Percentiles rank a stretch among this genome's conserved stretches.
Evolutionary conservation across 2,888 invertebrate genomes (phyloP).

Genomic region (Baronia brevicornis): DNA sequence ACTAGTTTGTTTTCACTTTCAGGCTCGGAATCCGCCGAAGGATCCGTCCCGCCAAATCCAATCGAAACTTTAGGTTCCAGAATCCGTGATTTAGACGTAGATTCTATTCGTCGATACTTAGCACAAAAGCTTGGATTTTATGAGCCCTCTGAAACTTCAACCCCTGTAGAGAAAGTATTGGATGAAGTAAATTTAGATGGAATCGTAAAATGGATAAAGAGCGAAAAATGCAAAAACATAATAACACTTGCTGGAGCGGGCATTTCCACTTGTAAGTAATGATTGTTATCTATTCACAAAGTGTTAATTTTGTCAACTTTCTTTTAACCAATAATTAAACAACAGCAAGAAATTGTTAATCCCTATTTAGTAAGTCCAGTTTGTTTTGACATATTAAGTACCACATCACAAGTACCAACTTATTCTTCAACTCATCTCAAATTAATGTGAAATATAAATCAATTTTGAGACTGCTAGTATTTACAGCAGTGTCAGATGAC

Average conservation of each 20-base stretch:
- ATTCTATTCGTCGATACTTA: conserved; percentile 79
- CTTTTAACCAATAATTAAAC: too few species aligned
- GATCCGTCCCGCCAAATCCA: conserved; percentile 55
- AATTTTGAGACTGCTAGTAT: too few species aligned
- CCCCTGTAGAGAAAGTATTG: conserved; percentile 68
- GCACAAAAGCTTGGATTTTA: conserved; percentile 78
- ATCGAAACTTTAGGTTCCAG: conserved; percentile 48
- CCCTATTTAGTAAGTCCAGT: too few species aligned
- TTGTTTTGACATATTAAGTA: too few species aligned
- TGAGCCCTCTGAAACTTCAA: conserved; percentile 52
- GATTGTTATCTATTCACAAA: too few species aligned
- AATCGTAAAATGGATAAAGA: conserved; percentile 85
- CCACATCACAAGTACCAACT: too few species aligned
- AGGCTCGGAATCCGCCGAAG: conserved; percentile 42
- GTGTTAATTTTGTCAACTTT: too few species aligned
- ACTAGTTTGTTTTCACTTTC: conserved; percentile 25
- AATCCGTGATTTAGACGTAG: conserved; percentile 73
- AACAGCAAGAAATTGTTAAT: too few species aligned
- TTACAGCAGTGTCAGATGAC: too few species aligned
- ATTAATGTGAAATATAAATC: too few species aligned
- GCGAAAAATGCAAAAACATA: conserved; percentile 86
- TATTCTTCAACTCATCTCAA: too few species aligned
- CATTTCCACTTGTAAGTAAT: conserved; percentile 91
- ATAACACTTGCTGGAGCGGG: conserved; percentile 97
- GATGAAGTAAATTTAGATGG: conserved; percentile 84